Percentiles rank a stretch among this genome's conserved stretches.
phyloP scores from a whole-genome alignment of 2,797 vertebrate species.

The Podargus strigoides region DNA sequence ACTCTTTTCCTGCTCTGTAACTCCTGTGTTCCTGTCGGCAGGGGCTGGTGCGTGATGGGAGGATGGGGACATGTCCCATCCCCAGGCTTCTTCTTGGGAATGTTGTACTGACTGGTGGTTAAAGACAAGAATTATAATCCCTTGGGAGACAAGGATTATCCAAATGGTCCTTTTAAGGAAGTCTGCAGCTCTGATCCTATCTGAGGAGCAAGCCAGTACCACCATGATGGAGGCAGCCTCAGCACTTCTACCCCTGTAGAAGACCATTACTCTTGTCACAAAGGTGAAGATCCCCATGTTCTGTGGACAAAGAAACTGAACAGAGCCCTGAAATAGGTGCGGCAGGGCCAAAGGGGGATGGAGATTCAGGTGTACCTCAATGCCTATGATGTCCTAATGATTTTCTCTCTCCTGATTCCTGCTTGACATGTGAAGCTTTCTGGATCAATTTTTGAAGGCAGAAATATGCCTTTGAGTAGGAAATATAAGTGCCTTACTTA shows the following conservation, averaged over 20 bases:
- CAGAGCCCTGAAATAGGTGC: not conserved
- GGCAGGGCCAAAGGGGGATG: not conserved
- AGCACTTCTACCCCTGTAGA: not conserved
- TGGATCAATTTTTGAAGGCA: too few species aligned
- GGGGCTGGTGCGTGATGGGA: not conserved
- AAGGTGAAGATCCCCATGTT: not conserved
- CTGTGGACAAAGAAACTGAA: not conserved
- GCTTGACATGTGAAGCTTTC: not conserved
- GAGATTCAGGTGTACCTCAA: not conserved
- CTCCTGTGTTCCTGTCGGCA: fast-evolving
- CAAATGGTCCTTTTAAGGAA: not conserved
- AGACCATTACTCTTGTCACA: not conserved
- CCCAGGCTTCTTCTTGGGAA: not conserved
- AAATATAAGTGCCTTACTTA: not conserved
- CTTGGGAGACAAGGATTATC: not conserved
- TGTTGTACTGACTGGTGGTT: not conserved
- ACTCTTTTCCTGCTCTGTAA: not conserved
- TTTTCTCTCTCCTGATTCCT: not conserved
- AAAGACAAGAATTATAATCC: not conserved
- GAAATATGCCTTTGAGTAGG: not conserved
- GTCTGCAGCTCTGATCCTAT: not conserved
- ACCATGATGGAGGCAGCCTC: not conserved
- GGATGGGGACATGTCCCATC: fast-evolving
- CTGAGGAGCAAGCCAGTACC: not conserved
- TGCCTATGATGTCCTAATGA: not conserved